Evolutionary conservation across 2,797 vertebrate genomes (phyloP).

Genomic region (Poecilia gillii): DNA sequence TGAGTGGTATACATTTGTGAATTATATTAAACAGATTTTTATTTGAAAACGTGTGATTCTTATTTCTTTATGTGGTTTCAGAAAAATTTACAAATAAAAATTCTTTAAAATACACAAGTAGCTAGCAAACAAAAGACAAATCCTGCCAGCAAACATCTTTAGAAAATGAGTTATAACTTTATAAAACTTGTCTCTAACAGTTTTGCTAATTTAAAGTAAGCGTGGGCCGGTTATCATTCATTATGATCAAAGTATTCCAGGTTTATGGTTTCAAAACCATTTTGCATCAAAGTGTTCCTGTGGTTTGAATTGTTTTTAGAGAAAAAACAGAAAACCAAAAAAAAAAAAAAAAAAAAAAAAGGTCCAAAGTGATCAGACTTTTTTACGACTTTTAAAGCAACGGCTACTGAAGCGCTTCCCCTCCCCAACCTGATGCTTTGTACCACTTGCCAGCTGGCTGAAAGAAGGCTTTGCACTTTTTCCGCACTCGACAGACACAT

Average conservation of each 20-base stretch:
- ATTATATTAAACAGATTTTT: too few species aligned
- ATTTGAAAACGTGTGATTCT: background rate
- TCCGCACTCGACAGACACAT: background rate
- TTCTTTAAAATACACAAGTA: background rate
- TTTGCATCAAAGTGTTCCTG: background rate
- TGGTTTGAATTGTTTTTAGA: background rate
- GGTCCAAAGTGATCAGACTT: background rate
- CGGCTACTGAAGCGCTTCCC: background rate
- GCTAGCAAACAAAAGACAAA: background rate
- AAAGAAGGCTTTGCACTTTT: background rate
- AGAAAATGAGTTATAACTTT: background rate
- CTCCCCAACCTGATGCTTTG: background rate
- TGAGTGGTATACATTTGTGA: background rate
- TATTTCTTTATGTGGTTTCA: background rate
- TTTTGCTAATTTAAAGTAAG: background rate
- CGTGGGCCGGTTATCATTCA: background rate
- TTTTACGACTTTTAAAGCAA: background rate
- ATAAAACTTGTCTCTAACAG: background rate
- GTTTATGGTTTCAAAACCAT: background rate
- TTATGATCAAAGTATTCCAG: background rate
- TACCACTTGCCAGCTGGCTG: background rate
- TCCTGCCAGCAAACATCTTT: background rate
- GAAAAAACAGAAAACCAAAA: background rate
- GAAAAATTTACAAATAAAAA: background rate
- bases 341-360: background rate